Evolutionary conservation across 1,140 invertebrate genomes (phyloP), one percentile per base, ranked within the genome.

Genomic region (Monochamus saltuarius): DNA sequence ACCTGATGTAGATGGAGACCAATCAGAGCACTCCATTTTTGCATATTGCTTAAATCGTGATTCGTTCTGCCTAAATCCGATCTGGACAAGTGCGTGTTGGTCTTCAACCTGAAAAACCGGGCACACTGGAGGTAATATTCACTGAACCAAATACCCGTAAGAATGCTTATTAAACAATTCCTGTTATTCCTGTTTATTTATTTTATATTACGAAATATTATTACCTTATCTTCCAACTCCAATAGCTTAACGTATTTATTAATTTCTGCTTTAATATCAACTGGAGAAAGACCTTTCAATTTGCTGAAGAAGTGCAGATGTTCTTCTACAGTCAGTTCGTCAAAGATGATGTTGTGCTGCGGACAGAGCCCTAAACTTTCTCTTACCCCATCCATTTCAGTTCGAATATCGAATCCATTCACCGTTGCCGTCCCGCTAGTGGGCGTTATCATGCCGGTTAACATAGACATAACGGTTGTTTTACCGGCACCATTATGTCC

Each of bases 341-440:
- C 87, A 75, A 98, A 97, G 0, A 98, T 82, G 59, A 98, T 89
- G 77, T 98, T 94, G 74, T 97, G 92, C 76, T 99, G 97, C 8
- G 95, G 95, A 78, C 96, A 99, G 6, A 95, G 79, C 6, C 94
- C 92, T 1, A 95, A 77, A 59, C 86, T 88, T 34, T 80, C 75
- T 17, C 91, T 81, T 1, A 90, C 88, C 7, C 62, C 72, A 14
- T 75, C 73, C 63, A 85, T 81, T 47, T 87, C 78, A 29, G 22
- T 29, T 2, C 22, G 73, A 36, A 90, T 87, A 73, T 90, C 86
- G 70, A 80, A 82, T 81, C 40, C 87, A 71, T 86, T 85, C 1
- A 92, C 79, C 2, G 81, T 68, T 4, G 89, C 88, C 13, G 84
- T 86, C 7, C 90, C 90, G 47, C 77, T 80, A 0, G 85, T 85